Base-by-base conservation (phyloP, 2,113 vertebrate genomes). In the Myotis yumanensis region DNA sequence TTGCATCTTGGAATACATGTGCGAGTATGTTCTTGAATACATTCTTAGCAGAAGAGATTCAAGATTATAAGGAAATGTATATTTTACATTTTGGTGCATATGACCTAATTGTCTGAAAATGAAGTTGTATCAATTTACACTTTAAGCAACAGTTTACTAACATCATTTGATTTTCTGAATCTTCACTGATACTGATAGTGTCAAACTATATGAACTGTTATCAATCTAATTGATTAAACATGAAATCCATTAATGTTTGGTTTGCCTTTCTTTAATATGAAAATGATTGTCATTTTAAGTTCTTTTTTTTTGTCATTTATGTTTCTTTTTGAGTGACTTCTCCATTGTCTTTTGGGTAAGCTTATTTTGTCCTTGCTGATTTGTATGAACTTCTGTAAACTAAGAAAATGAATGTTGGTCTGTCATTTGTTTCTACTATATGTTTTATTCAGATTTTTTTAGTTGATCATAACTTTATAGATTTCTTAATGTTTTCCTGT, bases 171-270 rank as follows among this genome's bases (percentile, higher is more conserved):
- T 89, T 77, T 35, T 32, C 7, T 86, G n/a, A 14, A 52, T 82
- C 4, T 12, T 52, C 52, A 40, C 25, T 89, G 88, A 81, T 37
- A 86, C 4, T 59, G 7, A 43, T 68, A 81, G 59, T 68, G 76
- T 48, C 76, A 85, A 91, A 89, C 16, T 84, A 81, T 46, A 87
- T 87, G 73, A 96, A 81, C 28, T 81, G n/a, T 43, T 57, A 17
- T 17, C 7, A 93, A 16, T 84, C 51, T 84, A 11, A 71, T 54
- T 46, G 7, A 90, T 54, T 77, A 57, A 76, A 82, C 59, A 93
- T 3, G 52, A 11, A n/a, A 89, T 59, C n/a, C 25, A 52, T 32
- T 66, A 62, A 68, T 91, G 4, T 86, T 86, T 91, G 32, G 77
- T 54, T 68, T 59, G 48, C 16, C 18, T 51, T 80, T 84, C 32